Percentiles rank a stretch among this genome's conserved stretches.
Conservation (phyloP, 2,888 invertebrate genomes). For the Mantis religiosa region DNA sequence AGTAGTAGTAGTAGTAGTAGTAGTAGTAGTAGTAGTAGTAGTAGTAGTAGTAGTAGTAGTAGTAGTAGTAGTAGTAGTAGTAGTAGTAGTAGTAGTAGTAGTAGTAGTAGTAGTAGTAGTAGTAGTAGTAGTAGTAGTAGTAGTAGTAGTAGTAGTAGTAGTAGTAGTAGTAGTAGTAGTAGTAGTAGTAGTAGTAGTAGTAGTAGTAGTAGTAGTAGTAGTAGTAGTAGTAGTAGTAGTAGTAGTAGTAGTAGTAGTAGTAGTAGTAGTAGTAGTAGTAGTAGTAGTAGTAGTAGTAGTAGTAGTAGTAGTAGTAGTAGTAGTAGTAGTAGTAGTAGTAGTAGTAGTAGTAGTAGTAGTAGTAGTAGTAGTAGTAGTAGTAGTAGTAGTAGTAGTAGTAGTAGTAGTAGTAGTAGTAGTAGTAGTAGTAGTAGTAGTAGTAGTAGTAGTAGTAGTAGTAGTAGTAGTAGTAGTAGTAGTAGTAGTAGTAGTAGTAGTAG, state of each 20-base stretch:
- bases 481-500: background rate
- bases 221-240: background rate
- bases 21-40: background rate
- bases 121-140: background rate
- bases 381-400: background rate
- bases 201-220: background rate
- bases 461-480: background rate
- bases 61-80: background rate
- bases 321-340: background rate
- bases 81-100: background rate
- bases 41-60: background rate
- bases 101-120: background rate
- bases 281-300: background rate
- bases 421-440: constrained; percentile 22
- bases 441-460: background rate
- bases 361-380: background rate
- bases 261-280: background rate
- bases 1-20: background rate
- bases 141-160: background rate
- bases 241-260: background rate
- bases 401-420: background rate
- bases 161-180: background rate
- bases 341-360: background rate
- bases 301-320: background rate
- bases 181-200: background rate